Base-by-base conservation (phyloP, 2,113 vertebrate species). In the Anser cygnoides region DNA sequence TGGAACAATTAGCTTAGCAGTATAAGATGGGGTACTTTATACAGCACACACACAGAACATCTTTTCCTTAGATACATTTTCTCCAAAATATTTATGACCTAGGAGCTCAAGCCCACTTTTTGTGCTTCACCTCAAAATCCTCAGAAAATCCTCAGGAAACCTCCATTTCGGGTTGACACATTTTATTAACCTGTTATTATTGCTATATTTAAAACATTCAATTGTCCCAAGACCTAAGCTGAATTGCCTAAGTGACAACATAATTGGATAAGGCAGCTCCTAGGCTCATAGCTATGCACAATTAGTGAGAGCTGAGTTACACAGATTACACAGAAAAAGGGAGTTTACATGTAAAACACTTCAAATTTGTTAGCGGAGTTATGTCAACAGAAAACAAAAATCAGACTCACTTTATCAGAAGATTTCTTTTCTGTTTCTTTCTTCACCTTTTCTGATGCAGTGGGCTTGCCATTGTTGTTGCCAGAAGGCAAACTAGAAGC, bases 401-500 rank as follows among this genome's bases (percentile, higher is more conserved):
- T 10, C 8, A 43, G 59, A 71, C 97, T 96, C 97, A 99, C 99
- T 98, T 99, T 99, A 95, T 99, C 99, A 65, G 97, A 77, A n/a
- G 98, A 96, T 89, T 99, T 98, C 97, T 99, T 99, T 92, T 99
- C 99, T 28, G 59, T 92, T 66, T 99, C 99, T 90, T 99, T 99
- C 97, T 99, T 99, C 91, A 97, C 98, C 87, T 99, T 99, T 92
- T 99, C 99, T 13, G 98, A 96, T 68, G 97, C 82, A 84, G 97
- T 89, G 61, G 98, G 97, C 90, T 99, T 99, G 94, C 98, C 98
- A 86, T 98, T 99, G 95, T 97, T 98, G 92, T 97, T 98, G 88
- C 98, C 97, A 86, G 98, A 98, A 52, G 98, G 97, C 58, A 99
- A 98, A 93, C 95, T 98, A 13, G 98, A 98, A 46, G 98, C 95